A percentile compares a stretch with the other conserved stretches of the same genome.
Evolutionary conservation across 2,888 invertebrate genomes (phyloP).

Genomic region (Cataglyphis altisquamis): DNA sequence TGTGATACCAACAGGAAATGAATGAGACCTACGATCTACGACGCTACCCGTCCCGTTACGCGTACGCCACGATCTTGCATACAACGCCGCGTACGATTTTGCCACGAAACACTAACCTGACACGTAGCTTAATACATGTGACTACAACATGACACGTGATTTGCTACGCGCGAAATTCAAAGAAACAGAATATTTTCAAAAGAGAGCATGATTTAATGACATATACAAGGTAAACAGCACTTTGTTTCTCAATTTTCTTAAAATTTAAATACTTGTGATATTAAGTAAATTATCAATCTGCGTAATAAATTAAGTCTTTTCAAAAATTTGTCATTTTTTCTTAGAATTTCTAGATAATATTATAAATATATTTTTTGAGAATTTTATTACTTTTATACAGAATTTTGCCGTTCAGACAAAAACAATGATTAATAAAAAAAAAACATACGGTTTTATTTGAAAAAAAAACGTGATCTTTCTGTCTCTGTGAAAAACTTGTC

Average conservation of each 20-base stretch:
- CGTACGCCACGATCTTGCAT: neutral
- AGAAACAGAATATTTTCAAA: neutral
- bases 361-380: neutral
- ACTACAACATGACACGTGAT: neutral
- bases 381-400: neutral
- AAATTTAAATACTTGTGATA: neutral
- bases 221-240: no score
- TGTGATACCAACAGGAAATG: slow-evolving; percentile 70
- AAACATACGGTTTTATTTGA: neutral
- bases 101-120: neutral
- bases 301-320: neutral
- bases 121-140: neutral
- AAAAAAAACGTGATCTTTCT: neutral
- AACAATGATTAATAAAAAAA: neutral
- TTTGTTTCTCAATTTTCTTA: slow-evolving; percentile 1
- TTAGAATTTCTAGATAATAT: neutral
- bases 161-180: neutral
- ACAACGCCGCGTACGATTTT: slow-evolving; percentile 9
- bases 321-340: neutral
- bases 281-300: neutral
- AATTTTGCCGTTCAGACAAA: neutral
- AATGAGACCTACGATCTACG: slow-evolving; percentile 51
- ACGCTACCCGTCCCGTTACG: neutral
- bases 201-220: neutral
- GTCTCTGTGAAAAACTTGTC: neutral